These are phyloP conservation scores for Plebejus anna DNA, from an alignment of 2,888 invertebrate genomes.

Conservation along the genomic window DNA sequence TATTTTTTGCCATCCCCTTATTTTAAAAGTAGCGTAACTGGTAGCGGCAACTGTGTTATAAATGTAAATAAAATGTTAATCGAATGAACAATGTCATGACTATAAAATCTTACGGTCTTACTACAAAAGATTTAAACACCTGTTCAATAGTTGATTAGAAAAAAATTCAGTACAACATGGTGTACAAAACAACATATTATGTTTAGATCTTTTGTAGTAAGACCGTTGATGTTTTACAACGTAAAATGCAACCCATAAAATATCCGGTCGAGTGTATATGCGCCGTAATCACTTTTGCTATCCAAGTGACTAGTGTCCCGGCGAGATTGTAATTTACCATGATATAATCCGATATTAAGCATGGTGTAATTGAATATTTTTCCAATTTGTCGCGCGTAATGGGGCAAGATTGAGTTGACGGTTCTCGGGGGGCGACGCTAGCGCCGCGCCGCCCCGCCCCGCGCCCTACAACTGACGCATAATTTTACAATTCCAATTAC, in stretches of 20 bases:
- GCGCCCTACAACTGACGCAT: slow-evolving; percentile 44
- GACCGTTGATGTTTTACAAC: background rate
- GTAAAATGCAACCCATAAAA: background rate
- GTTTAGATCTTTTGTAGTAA: no score
- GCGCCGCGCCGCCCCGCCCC: background rate
- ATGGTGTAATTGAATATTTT: slow-evolving; percentile 79
- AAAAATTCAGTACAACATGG: no score
- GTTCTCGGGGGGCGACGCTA: slow-evolving; percentile 40
- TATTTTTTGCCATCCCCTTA: background rate
- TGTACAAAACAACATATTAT: no score
- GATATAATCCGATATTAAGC: slow-evolving; percentile 79
- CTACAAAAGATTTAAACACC: no score
- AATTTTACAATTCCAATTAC: slow-evolving; percentile 49
- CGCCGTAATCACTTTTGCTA: slow-evolving; percentile 53
- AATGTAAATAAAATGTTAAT: background rate
- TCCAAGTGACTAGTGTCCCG: slow-evolving; percentile 39
- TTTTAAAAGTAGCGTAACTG: no score
- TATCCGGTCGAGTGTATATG: slow-evolving; percentile 24
- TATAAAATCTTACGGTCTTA: background rate
- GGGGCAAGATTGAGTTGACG: slow-evolving; percentile 79
- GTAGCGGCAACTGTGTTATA: background rate
- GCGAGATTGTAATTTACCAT: slow-evolving; percentile 75
- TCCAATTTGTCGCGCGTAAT: slow-evolving; percentile 80
- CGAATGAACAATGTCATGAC: background rate
- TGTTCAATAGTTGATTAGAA: no score